Conservation (phyloP, 2,888 invertebrate genomes). For the Brachylomia viminalis region DNA sequence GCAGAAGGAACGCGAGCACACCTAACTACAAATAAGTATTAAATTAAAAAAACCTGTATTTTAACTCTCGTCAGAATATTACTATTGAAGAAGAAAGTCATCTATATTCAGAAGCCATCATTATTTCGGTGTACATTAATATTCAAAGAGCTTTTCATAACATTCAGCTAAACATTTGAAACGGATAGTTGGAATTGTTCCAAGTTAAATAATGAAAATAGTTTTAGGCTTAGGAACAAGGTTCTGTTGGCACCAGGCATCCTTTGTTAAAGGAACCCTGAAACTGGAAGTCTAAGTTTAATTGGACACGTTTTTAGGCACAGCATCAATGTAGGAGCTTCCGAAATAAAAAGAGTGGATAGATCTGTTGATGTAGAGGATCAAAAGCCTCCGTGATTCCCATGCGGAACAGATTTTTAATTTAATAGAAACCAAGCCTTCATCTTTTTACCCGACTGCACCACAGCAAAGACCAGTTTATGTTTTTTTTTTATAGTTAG, state of each 20-base stretch:
- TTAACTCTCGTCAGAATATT: conserved; percentile 1
- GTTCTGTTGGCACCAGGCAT: conserved; percentile 14
- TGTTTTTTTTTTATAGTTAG: too few relatives aligned
- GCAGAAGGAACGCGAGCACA: too few relatives aligned
- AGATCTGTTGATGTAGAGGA: not conserved
- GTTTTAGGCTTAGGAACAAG: conserved; percentile 21
- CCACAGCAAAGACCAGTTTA: too few relatives aligned
- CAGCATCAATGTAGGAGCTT: not conserved
- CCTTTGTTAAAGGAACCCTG: conserved; percentile 19
- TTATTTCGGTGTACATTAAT: conserved; percentile 21
- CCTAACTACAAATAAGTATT: not conserved
- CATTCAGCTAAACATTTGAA: conserved; percentile 48
- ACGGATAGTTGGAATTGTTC: conserved; percentile 46
- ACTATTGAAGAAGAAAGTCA: not conserved
- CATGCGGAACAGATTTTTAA: not conserved
- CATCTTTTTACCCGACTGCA: not conserved
- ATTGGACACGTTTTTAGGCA: conserved; percentile 1
- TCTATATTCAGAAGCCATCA: conserved; percentile 19
- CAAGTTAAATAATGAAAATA: conserved; percentile 54
- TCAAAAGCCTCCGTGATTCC: not conserved
- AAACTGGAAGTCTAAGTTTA: conserved; percentile 3
- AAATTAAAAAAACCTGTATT: too few relatives aligned
- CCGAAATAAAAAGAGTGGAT: not conserved
- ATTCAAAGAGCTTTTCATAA: conserved; percentile 48
- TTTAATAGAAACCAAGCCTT: not conserved